These are phyloP conservation scores for Hippoglossus stenolepis DNA, from an alignment of 2,113 vertebrate species.

Conservation along the genomic window DNA sequence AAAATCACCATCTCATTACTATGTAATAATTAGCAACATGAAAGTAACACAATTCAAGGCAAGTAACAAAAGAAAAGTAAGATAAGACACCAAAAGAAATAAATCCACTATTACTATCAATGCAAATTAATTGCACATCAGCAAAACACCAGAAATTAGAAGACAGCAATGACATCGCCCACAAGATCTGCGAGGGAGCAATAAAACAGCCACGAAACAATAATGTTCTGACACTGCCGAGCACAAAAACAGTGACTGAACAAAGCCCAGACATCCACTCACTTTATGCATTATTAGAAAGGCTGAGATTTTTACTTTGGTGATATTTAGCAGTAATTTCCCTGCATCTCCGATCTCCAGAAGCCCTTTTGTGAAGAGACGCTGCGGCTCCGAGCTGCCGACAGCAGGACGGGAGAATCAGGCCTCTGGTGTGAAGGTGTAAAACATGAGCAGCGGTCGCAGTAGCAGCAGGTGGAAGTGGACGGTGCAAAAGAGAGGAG, in stretches of 20 bases:
- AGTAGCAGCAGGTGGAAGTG: too few species aligned
- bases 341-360: constrained; percentile 13
- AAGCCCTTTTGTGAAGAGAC: neutral
- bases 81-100: neutral
- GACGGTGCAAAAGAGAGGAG: too few species aligned
- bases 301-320: constrained; percentile 30
- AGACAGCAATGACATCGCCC: neutral
- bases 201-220: neutral
- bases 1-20: too few species aligned
- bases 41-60: too few species aligned
- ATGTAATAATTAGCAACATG: too few species aligned
- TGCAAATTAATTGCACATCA: constrained; percentile 11
- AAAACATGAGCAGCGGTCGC: too few species aligned
- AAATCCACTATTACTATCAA: neutral
- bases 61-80: constrained; percentile 6
- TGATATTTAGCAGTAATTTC: constrained; percentile 19
- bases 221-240: neutral
- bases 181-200: constrained; percentile 5
- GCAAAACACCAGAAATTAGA: constrained; percentile 9
- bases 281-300: constrained; percentile 9
- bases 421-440: neutral
- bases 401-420: constrained; percentile 9
- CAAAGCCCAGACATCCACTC: constrained; percentile 21
- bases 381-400: neutral
- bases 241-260: constrained; percentile 7